Evolutionary conservation across 2,797 vertebrate genomes (phyloP), one percentile per base, ranked within the genome.

Genomic region (Neosalanx taihuensis): DNA sequence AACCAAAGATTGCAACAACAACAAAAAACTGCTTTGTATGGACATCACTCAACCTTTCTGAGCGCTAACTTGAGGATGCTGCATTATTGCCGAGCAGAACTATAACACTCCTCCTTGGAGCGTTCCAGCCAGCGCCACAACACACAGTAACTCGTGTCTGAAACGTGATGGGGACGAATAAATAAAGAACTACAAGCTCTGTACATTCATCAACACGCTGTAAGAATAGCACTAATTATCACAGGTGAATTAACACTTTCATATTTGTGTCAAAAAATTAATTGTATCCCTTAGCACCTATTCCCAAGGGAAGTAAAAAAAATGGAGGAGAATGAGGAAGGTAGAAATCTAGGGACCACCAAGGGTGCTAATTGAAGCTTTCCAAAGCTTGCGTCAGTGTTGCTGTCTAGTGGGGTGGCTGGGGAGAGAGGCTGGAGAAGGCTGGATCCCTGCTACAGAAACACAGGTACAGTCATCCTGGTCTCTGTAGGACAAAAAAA

Each of bases 211-310:
- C 89, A 91, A 84, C 88, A 85, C 88, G 87, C 83, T 66, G 87
- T 81, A 92, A 91, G 89, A 92, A 92, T 88, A 93, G 90, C 91
- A 88, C 84, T 90, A 89, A 91, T 93, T 93, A 88, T 92, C 87
- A 90, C 91, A 91, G 92, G 91, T 92, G 90, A 94, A 93, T 94
- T 92, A 93, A 89, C 92, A 84, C 90, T 92, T 93, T 90, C 88
- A 89, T 91, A 90, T 93, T 91, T 89, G 90, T 93, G 92, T 93
- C 91, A 94, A 91, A 92, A 92, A 93, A 91, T 91, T 93, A 92
- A 93, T 93, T 92, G 91, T 92, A 90, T 92, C 88, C 87, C 86
- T 90, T 86, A 91, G 88, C 90, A 89, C 88, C 82, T 86, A 80
- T 81, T 89, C 89, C 41, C 89, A 87, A 84, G 74, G 86, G 75